Evolutionary conservation across 30 jellyfish, hydroid and myxozoan genomes (phyloP).

Genomic region (Cassiopea andromeda): DNA sequence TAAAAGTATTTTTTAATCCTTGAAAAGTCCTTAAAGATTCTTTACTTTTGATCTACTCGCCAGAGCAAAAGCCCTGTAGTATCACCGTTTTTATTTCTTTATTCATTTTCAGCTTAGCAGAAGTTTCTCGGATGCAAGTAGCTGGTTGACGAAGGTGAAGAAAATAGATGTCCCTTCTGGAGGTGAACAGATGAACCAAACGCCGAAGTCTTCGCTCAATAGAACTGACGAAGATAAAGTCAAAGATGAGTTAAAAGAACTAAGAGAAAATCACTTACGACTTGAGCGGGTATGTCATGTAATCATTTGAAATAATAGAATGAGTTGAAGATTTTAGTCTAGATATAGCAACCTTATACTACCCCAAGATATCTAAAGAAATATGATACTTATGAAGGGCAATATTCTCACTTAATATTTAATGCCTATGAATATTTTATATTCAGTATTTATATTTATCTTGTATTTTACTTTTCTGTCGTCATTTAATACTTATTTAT

Average conservation of each 20-base stretch:
- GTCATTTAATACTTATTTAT: no score
- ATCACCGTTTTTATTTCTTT: not conserved
- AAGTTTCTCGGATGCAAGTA: slow-evolving; percentile 67
- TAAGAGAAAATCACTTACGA: slow-evolving; percentile 10
- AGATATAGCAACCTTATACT: no score
- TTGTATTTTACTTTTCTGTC: no score
- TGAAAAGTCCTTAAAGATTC: no score
- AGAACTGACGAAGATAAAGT: slow-evolving; percentile 62
- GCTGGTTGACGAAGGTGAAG: slow-evolving; percentile 32
- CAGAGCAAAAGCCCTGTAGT: no score
- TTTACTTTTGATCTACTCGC: no score
- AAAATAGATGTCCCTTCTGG: not conserved
- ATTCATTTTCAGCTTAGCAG: slow-evolving; percentile 23
- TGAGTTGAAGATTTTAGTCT: not conserved
- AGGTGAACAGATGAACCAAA: not conserved
- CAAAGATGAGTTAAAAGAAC: slow-evolving; percentile 38
- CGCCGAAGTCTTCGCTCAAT: not conserved
- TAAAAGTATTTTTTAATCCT: no score
- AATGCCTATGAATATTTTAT: no score
- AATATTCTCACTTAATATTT: no score
- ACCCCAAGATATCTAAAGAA: no score
- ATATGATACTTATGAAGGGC: no score
- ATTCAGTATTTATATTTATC: no score
- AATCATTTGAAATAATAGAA: not conserved
- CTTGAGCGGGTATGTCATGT: slow-evolving; percentile 47